Base-by-base conservation (phyloP, 2,797 vertebrate species). In the Rhodeus uyekii region DNA sequence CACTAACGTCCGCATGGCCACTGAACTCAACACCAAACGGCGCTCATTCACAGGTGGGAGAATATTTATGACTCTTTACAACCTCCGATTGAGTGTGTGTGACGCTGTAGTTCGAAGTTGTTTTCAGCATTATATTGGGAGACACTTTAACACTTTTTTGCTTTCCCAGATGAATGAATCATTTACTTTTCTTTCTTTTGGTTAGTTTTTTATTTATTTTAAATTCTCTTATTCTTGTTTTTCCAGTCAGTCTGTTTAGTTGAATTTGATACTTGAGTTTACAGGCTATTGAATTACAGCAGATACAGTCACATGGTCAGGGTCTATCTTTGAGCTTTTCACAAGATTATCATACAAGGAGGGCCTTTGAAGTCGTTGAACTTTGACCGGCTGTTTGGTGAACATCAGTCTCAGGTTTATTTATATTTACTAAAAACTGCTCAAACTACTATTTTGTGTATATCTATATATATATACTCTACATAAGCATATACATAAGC, bases 31-130 rank as follows among this genome's bases (percentile, higher is more conserved):
- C 81, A 90, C 95, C 79, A 96, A 95, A 36, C 95, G 96, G 0
- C 96, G 96, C 53, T 94, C 94, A 77, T 99, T 99, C 83, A 90
- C 96, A 98, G 98, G 98, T 99, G 85, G 92, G 96, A n/a, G n/a
- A 93, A 64, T 34, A 9, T 22, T 8, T 27, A 1, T 22, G 0
- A 1, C 13, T 79, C 44, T 84, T 79, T 76, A 86, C 34, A n/a
- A 24, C 16, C 44, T 84, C 27, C n/a, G 13, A 32, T 27, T 68
- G 2, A 24, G 27, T 50, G 27, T 72, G 64, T 67, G 50, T 80
- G 9, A 63, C 32, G 48, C 38, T 63, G 27, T 72, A 48, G 48
- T 13, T 5, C 34, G 8, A 14, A 44, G 6, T 10, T 73, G 9
- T 12, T 19, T 22, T 73, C 14, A 29, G n/a, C 71, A 42, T 4